phyloP scores from a whole-genome alignment of 1,140 invertebrate species.

The Thalassaphorura encarpata region DNA sequence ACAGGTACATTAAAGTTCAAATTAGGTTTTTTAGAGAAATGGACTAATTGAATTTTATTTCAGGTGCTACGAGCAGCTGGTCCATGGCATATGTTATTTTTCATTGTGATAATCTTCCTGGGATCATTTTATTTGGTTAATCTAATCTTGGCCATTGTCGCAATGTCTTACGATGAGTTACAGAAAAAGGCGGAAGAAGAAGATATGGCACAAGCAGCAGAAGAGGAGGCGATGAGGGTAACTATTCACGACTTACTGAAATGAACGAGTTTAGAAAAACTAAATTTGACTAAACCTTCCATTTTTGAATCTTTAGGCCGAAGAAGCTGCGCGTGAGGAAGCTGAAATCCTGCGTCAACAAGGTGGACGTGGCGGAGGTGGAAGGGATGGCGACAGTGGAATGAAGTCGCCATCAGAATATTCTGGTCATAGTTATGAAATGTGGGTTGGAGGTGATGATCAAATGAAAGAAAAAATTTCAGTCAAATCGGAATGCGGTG shows the following conservation, averaged over 20 bases:
- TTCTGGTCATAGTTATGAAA: slow-evolving; percentile 79
- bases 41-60: slow-evolving; percentile 28
- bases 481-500: slow-evolving; percentile 69
- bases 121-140: slow-evolving; percentile 98
- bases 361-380: slow-evolving; percentile 35
- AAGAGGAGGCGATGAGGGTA: slow-evolving; percentile 73
- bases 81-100: slow-evolving; percentile 95
- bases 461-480: slow-evolving; percentile 83
- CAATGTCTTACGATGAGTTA: slow-evolving; percentile 97
- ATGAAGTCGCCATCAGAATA: slow-evolving; percentile 78
- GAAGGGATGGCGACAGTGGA: slow-evolving; percentile 36
- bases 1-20: slow-evolving; percentile 55
- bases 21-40: neutral
- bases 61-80: slow-evolving; percentile 84
- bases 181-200: slow-evolving; percentile 97
- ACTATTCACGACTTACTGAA: slow-evolving; percentile 1
- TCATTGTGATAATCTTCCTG: slow-evolving; percentile 96
- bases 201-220: slow-evolving; percentile 60
- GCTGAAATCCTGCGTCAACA: slow-evolving; percentile 41
- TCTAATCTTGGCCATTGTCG: slow-evolving; percentile 97
- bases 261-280: neutral
- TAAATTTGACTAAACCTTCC: neutral
- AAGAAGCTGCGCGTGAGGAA: slow-evolving; percentile 60
- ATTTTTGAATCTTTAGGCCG: slow-evolving; percentile 50
- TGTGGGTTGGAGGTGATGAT: slow-evolving; percentile 73